A percentile compares a stretch with the other conserved stretches of the same genome.
These are phyloP conservation scores for Reticulitermes lucifugus DNA, from an alignment of 2,888 invertebrate genomes.

Conservation along the genomic window DNA sequence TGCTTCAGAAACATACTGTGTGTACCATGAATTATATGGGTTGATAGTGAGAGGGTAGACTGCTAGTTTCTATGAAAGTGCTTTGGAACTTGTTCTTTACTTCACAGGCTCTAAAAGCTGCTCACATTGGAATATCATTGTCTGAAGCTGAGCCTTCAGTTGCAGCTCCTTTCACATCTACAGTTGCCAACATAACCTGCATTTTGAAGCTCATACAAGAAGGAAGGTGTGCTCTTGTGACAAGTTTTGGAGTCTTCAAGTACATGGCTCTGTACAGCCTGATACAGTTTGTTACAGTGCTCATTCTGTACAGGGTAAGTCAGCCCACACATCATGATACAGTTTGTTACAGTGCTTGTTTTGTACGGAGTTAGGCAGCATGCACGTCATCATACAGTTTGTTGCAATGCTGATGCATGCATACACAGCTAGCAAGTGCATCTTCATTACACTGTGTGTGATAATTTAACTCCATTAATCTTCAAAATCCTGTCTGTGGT, in stretches of 20 bases:
- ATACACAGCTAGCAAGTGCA: too few species aligned
- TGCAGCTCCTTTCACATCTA: slow-evolving; percentile 91
- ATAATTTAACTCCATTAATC: too few species aligned
- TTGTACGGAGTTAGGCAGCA: slow-evolving; percentile 75
- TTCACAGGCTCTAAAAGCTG: slow-evolving; percentile 80
- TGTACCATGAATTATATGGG: background rate
- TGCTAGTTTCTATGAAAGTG: too few species aligned
- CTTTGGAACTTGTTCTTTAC: background rate
- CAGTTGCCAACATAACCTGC: slow-evolving; percentile 83
- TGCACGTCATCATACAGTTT: background rate
- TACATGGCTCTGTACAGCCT: slow-evolving; percentile 92
- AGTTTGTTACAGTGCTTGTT: slow-evolving; percentile 62
- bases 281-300: slow-evolving; percentile 87
- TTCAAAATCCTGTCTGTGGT: background rate
- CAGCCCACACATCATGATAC: background rate
- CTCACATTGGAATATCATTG: slow-evolving; percentile 88
- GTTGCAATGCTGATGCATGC: too few species aligned
- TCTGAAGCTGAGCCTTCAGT: slow-evolving; percentile 91
- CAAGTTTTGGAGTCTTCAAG: slow-evolving; percentile 91
- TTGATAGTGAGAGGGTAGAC: too few species aligned
- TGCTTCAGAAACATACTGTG: too few species aligned
- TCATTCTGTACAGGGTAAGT: slow-evolving; percentile 80
- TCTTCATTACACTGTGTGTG: too few species aligned
- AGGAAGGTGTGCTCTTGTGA: slow-evolving; percentile 88
- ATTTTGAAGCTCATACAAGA: slow-evolving; percentile 83